These are phyloP conservation scores for Plotosus lineatus DNA, from an alignment of 2,113 vertebrate species.

Conservation along the genomic window DNA sequence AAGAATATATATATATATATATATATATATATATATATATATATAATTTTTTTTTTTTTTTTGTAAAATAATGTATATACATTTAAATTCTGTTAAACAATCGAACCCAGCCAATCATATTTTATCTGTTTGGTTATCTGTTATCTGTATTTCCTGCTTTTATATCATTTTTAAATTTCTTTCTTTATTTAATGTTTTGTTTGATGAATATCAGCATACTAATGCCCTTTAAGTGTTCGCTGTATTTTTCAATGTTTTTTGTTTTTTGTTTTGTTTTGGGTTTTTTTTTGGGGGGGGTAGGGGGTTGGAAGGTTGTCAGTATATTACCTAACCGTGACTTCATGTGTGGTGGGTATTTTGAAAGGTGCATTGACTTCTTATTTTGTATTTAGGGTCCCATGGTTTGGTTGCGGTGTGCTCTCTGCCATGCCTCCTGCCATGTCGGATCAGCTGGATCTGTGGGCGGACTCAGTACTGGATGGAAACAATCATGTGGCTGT, in stretches of 20 bases:
- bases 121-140: background rate
- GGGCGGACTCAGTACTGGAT: slow-evolving; percentile 84
- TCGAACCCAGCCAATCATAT: background rate
- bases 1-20: too few species aligned
- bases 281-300: too few species aligned
- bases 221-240: too few species aligned
- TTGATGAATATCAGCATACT: background rate
- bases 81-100: background rate
- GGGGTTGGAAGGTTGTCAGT: too few species aligned
- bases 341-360: background rate
- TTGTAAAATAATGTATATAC: background rate
- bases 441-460: slow-evolving; percentile 95
- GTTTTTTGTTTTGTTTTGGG: too few species aligned
- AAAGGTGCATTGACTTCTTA: background rate
- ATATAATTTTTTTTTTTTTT: too few species aligned
- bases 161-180: background rate
- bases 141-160: too few species aligned
- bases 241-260: too few species aligned
- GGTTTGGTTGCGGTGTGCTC: slow-evolving; percentile 82
- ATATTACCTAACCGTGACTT: background rate
- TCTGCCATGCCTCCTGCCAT: slow-evolving; percentile 96
- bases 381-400: slow-evolving; percentile 75
- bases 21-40: too few species aligned
- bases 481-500: slow-evolving; percentile 84
- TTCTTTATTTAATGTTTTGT: background rate